Base-by-base conservation (phyloP, 2,113 vertebrate species). In the Oxyruncus cristatus region DNA sequence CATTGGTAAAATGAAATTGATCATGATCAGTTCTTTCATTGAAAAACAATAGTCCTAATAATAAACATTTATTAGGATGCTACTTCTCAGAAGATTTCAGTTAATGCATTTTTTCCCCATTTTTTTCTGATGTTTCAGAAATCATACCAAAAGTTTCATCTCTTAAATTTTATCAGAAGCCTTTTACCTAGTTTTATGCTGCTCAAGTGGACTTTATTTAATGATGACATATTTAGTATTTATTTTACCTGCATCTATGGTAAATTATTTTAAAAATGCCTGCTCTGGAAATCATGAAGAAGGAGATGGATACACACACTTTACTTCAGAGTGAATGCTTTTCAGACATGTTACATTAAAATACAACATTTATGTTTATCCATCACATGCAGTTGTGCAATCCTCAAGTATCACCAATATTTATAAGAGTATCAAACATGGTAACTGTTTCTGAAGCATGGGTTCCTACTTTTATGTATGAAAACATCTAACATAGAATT, bases 341-440 rank as follows among this genome's bases (percentile, higher is more conserved):
- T 90, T 80, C 67, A 73, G n/a, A 46, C 17, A 8, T 2, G 3
- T 76, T 80, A 33, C 11, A 41, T 44, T 46, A 41, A 85, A 90
- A 65, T 65, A 23, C 5, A 56, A 27, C 8, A 53, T 2, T 11
- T 56, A 1, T 72, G 27, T 61, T 88, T 73, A 73, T 49, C 33
- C 8, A 41, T 86, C 37, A 23, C 6, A 27, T 58, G 86, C 33
- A 37, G 0, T n/a, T 72, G 12, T 47, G 14, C 58, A 73, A 80
- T 62, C 24, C 33, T 77, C 20, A 80, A 32, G 3, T 50, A 27
- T 5, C 1, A 0, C 3, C 7, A 68, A 3, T 52, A 76, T 76
- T 83, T 24, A 75, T 63, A 18, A 56, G 3, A n/a, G 11, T 71
- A 72, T 14, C 35, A 67, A 91, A 56, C 23, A 50, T 14, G 63